Evolutionary conservation across 2,888 invertebrate species (phyloP).

Genomic region (Caenorhabditis sp.): DNA sequence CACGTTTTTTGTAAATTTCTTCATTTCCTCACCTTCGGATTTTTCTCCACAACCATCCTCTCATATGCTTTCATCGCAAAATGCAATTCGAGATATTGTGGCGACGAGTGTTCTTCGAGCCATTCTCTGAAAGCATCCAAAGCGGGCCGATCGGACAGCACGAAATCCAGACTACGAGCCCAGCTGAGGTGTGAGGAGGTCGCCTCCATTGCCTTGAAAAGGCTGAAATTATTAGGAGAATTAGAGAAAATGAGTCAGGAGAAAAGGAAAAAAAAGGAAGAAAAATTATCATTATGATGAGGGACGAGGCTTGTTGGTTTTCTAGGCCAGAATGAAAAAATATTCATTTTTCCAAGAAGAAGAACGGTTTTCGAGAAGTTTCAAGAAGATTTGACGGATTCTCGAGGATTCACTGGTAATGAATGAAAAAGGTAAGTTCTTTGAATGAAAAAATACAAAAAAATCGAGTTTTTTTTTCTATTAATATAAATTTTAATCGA

Average conservation of each 20-base stretch:
- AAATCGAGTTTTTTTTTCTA: background rate
- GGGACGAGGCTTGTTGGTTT: background rate
- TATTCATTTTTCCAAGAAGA: no score
- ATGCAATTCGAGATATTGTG: slow-evolving; percentile 59
- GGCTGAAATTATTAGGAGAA: background rate
- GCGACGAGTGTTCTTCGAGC: slow-evolving; percentile 38
- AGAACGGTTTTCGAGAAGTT: no score
- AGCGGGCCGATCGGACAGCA: slow-evolving; percentile 51
- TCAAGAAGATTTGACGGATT: no score
- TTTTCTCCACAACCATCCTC: slow-evolving; percentile 48
- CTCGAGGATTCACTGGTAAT: no score
- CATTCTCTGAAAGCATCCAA: slow-evolving; percentile 53
- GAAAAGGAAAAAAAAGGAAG: slow-evolving; percentile 4
- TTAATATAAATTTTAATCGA: no score
- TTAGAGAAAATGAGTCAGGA: background rate
- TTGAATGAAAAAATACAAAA: background rate
- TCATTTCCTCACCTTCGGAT: slow-evolving; percentile 51
- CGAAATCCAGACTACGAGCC: slow-evolving; percentile 57
- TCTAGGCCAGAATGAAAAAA: background rate
- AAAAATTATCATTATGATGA: background rate
- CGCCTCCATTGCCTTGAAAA: slow-evolving; percentile 7
- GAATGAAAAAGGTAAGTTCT: no score
- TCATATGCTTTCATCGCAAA: slow-evolving; percentile 63
- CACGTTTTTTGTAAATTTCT: background rate
- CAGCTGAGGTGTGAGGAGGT: slow-evolving; percentile 31